Percentiles rank a stretch among this genome's conserved stretches.
Evolutionary conservation across 2,797 vertebrate genomes (phyloP).

Genomic region (Phaenicophaeus curvirostris): DNA sequence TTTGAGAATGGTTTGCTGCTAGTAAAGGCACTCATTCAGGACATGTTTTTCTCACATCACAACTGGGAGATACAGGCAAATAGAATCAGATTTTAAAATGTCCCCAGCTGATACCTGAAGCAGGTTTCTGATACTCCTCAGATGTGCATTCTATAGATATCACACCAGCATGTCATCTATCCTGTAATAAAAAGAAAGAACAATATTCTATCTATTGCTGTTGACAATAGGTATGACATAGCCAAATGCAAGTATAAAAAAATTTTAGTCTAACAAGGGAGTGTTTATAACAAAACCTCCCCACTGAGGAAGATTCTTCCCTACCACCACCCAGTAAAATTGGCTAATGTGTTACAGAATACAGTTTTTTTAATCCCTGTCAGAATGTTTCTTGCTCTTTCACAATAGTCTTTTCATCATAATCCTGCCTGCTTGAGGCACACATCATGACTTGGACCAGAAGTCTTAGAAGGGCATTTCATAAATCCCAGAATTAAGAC

Average conservation of each 20-base stretch:
- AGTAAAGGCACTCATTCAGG: neutral
- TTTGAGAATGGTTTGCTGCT: neutral
- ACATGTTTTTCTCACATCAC: neutral
- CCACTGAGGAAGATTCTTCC: neutral
- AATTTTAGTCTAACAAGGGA: neutral
- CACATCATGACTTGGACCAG: too few relatives aligned
- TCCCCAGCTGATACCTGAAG: neutral
- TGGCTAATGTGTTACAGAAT: neutral
- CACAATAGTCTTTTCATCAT: neutral
- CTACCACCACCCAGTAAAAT: neutral
- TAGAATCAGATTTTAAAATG: neutral
- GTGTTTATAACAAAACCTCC: neutral
- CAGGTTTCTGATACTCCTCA: neutral
- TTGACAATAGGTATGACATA: neutral
- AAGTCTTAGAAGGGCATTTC: neutral
- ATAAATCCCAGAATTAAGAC: neutral
- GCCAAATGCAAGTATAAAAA: neutral
- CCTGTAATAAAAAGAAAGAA: neutral
- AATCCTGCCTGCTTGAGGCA: neutral
- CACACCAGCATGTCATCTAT: neutral
- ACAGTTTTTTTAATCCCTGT: accelerated
- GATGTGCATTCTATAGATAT: neutral
- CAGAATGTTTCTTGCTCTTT: neutral
- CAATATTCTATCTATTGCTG: neutral
- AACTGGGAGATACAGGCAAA: neutral